Evolutionary conservation across 2,113 vertebrate species (phyloP).

Genomic region (Gambusia affinis): DNA sequence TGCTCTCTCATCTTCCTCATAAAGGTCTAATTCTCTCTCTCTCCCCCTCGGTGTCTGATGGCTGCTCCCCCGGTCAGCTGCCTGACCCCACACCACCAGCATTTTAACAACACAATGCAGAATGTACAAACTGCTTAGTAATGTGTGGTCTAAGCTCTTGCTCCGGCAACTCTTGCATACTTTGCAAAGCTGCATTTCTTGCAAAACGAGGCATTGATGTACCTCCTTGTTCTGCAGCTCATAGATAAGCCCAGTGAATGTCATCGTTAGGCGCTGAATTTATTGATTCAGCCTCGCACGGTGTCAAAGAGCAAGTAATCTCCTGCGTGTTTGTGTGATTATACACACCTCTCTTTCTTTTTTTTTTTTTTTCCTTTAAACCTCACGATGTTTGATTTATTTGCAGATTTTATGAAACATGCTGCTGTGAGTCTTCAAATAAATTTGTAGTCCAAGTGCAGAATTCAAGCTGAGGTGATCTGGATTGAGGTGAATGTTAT

Average conservation of each 20-base stretch:
- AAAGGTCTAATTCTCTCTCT: not conserved
- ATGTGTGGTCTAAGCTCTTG: slow-evolving; percentile 25
- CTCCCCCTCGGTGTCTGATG: not conserved
- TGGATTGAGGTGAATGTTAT: not conserved
- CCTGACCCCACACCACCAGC: slow-evolving; percentile 5
- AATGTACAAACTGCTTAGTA: slow-evolving; percentile 65
- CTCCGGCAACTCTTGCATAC: not conserved
- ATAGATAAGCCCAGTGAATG: slow-evolving; percentile 22
- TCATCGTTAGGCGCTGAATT: slow-evolving; percentile 1
- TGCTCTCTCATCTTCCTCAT: slow-evolving; percentile 20
- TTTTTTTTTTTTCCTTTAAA: not conserved
- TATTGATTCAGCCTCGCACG: slow-evolving; percentile 20
- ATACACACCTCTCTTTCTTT: not conserved
- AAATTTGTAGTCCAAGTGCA: not conserved
- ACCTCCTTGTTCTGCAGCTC: slow-evolving; percentile 4
- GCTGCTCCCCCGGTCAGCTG: slow-evolving; percentile 25
- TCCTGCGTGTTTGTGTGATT: not conserved
- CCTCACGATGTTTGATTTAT: not conserved
- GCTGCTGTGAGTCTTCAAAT: not conserved
- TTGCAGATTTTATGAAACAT: not conserved
- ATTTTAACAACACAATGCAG: slow-evolving; percentile 51
- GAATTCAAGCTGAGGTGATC: not conserved
- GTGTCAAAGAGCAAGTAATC: not conserved
- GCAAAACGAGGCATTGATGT: not conserved
- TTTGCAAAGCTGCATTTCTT: not conserved